These are phyloP conservation scores for Pilophorus perplexus DNA, from an alignment of 2,888 invertebrate species.

Conservation along the genomic window DNA sequence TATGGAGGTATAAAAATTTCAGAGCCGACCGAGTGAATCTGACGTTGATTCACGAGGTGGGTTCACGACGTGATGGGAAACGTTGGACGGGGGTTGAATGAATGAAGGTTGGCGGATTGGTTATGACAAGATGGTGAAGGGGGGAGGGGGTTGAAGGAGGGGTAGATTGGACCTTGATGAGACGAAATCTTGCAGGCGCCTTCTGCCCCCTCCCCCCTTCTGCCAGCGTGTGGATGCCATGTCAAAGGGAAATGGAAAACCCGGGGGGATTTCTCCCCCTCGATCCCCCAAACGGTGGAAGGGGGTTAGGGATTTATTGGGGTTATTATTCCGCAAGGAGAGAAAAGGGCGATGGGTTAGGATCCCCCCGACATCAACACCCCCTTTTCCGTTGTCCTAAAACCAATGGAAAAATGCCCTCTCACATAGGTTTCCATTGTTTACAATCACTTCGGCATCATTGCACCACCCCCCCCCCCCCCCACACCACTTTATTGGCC, in stretches of 20 bases:
- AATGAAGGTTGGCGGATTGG: not conserved
- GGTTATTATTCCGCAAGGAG: constrained; percentile 30
- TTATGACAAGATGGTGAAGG: not conserved
- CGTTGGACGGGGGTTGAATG: not conserved
- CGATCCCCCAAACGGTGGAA: constrained; percentile 8
- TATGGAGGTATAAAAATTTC: not conserved
- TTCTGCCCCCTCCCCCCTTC: not conserved
- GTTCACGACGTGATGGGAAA: not conserved
- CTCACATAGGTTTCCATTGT: constrained; percentile 24
- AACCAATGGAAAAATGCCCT: constrained; percentile 20
- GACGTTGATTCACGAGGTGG: constrained; percentile 14
- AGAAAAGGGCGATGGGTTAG: not conserved
- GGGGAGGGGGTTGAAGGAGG: not conserved
- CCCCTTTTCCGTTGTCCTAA: not conserved
- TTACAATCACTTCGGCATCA: constrained; percentile 32
- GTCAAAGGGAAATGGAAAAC: constrained; percentile 31
- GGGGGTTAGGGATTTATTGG: constrained; percentile 28
- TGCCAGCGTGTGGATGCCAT: constrained; percentile 9
- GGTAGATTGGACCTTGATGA: constrained; percentile 21
- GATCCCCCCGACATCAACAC: no score
- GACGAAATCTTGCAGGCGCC: constrained; percentile 27
- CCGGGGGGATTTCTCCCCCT: not conserved
- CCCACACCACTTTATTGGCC: no score
- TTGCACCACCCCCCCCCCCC: not conserved
- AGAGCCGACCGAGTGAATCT: not conserved